A percentile compares a stretch with the other conserved stretches of the same genome.
phyloP scores from a whole-genome alignment of 2,797 vertebrate genomes.

The Spinus olivaceus region DNA sequence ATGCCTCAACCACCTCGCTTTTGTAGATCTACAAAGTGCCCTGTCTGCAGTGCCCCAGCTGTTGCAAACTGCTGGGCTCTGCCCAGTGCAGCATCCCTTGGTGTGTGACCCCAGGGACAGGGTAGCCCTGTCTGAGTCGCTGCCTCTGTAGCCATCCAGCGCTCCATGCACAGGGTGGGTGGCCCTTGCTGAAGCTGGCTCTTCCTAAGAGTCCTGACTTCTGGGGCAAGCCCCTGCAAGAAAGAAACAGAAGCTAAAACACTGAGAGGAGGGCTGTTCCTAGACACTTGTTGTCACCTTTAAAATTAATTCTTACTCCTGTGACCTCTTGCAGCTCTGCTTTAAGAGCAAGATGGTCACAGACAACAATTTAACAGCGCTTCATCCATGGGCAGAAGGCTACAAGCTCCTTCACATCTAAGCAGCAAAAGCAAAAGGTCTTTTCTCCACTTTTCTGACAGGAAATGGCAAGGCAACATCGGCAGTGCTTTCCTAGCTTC shows the following conservation, averaged over 20 bases:
- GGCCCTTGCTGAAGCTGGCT: not conserved
- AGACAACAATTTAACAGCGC: not conserved
- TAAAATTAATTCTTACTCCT: not conserved
- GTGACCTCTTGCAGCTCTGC: not conserved
- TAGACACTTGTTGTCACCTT: not conserved
- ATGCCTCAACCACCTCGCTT: not conserved
- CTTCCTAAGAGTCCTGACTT: not conserved
- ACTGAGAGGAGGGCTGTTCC: not conserved
- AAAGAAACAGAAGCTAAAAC: not conserved
- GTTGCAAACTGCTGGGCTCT: not conserved
- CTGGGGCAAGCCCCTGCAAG: not conserved
- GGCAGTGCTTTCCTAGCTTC: not conserved
- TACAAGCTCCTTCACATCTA: not conserved
- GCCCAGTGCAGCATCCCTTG: not conserved
- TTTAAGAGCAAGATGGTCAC: not conserved
- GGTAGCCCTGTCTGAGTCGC: fast-evolving
- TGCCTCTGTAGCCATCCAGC: not conserved
- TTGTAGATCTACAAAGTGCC: not conserved
- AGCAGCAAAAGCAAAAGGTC: not conserved
- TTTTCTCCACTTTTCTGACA: not conserved
- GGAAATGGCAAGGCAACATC: not conserved
- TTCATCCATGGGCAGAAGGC: not conserved
- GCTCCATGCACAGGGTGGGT: fast-evolving
- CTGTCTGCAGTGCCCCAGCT: fast-evolving
- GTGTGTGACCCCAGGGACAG: fast-evolving